Evolutionary conservation across 1,140 invertebrate genomes (phyloP).

Genomic region (Bradysia coprophila): DNA sequence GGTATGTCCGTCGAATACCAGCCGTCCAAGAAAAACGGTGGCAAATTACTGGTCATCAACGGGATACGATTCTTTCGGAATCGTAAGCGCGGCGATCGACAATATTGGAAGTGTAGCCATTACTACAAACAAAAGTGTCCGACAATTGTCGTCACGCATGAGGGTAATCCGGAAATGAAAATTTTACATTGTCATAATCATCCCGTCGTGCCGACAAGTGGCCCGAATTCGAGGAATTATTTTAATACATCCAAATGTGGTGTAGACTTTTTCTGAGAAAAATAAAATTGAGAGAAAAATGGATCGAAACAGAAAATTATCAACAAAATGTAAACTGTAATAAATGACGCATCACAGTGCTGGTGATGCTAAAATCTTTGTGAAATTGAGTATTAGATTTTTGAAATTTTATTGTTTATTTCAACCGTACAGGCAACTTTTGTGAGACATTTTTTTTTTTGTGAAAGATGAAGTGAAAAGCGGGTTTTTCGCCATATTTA

Average conservation of each 20-base stretch:
- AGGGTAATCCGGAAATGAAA: conserved; percentile 15
- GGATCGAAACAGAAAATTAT: no score
- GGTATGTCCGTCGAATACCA: conserved; percentile 18
- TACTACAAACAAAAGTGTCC: conserved; percentile 23
- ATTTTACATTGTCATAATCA: conserved; percentile 21
- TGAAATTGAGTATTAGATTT: no score
- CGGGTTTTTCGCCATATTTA: no score
- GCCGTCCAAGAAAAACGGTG: conserved; percentile 22
- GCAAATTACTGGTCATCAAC: conserved; percentile 22
- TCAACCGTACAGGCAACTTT: no score
- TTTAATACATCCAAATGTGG: no score
- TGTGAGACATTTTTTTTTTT: no score
- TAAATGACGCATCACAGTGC: no score
- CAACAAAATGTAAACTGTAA: no score
- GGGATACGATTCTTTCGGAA: conserved; percentile 22
- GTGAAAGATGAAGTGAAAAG: no score
- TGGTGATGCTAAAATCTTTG: no score
- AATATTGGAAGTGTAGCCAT: conserved; percentile 24
- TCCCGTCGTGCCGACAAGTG: neutral
- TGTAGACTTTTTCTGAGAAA: neutral
- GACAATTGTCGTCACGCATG: conserved; percentile 22
- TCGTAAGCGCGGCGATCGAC: conserved; percentile 18
- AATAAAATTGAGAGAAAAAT: neutral
- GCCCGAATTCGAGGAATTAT: no score
- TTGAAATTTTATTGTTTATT: no score